Evolutionary conservation across 2,888 invertebrate genomes (phyloP), one percentile per base, ranked within the genome.

Genomic region (Scaptomyza caliginosa): DNA sequence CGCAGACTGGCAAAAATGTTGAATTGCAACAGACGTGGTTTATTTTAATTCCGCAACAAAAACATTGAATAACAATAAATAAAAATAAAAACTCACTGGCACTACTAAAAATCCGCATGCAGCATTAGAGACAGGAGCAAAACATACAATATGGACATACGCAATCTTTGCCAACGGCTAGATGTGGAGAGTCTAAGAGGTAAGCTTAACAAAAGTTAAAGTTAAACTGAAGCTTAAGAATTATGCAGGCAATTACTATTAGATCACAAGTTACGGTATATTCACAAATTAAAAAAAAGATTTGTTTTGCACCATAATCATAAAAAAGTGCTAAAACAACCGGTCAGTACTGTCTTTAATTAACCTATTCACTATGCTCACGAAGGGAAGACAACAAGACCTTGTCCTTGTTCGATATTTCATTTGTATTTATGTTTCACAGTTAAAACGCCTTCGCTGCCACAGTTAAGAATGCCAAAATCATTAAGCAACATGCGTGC

Each of bases 381-480:
- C n/a, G n/a, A n/a, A n/a, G n/a, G n/a, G n/a, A n/a, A n/a, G n/a
- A n/a, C n/a, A n/a, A n/a, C n/a, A n/a, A n/a, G n/a, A n/a, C n/a
- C n/a, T n/a, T n/a, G n/a, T n/a, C n/a, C n/a, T n/a, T n/a, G n/a
- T n/a, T n/a, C n/a, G n/a, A n/a, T n/a, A n/a, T n/a, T 17, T 4
- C 8, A 19, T 17, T 28, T 17, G 17, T 28, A 28, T 26, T 49
- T 13, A 42, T 32, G 21, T 11, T 34, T 21, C 34, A 17, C 60
- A 90, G 90, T 87, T 43, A 90, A 88, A 75, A 50, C 89, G 54
- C 74, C 83, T 11, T 49, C 85, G 40, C 38, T 90, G 72, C 86
- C 90, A 7, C 90, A 87, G 54, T 67, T 90, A 17, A 90, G 89
- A 72, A 67, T 91, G 39, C 90, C 90, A n/a, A 91, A 91, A 75